Percentiles rank a stretch among this genome's conserved stretches.
phyloP scores from a whole-genome alignment of 2,797 vertebrate genomes.

The Nothura maculosa region DNA sequence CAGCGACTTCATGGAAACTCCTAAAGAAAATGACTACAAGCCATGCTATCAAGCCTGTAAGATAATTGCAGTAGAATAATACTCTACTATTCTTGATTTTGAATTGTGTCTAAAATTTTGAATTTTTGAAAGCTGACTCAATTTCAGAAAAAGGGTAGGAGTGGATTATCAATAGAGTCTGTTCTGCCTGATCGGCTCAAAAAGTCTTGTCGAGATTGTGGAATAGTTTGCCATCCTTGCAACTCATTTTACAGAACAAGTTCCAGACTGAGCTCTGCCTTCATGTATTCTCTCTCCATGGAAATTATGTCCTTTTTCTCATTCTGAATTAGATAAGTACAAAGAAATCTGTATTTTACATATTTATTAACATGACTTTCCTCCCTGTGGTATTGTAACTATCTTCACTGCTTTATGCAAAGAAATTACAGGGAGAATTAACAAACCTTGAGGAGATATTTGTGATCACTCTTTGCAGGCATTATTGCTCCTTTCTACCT shows the following conservation, averaged over 20 bases:
- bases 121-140: neutral
- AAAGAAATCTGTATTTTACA: slow-evolving; percentile 80
- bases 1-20: neutral
- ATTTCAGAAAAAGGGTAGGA: neutral
- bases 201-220: slow-evolving; percentile 9
- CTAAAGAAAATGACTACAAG: neutral
- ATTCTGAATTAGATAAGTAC: slow-evolving; percentile 78
- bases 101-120: neutral
- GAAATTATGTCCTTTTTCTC: slow-evolving; percentile 72
- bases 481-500: neutral
- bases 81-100: neutral
- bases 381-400: slow-evolving; percentile 78
- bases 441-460: neutral
- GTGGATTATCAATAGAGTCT: neutral
- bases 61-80: neutral
- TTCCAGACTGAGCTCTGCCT: slow-evolving; percentile 54
- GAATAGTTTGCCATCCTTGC: neutral
- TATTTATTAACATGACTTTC: slow-evolving; percentile 79
- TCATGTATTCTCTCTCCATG: slow-evolving; percentile 69
- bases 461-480: neutral
- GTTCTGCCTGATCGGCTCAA: neutral
- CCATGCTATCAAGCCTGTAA: neutral
- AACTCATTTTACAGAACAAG: slow-evolving; percentile 50
- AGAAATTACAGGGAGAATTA: slow-evolving; percentile 19
- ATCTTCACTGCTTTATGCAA: slow-evolving; percentile 57